Percentiles rank a stretch among this genome's conserved stretches.
phyloP scores from a whole-genome alignment of 2,113 vertebrate species.

The Eclectus roratus region DNA sequence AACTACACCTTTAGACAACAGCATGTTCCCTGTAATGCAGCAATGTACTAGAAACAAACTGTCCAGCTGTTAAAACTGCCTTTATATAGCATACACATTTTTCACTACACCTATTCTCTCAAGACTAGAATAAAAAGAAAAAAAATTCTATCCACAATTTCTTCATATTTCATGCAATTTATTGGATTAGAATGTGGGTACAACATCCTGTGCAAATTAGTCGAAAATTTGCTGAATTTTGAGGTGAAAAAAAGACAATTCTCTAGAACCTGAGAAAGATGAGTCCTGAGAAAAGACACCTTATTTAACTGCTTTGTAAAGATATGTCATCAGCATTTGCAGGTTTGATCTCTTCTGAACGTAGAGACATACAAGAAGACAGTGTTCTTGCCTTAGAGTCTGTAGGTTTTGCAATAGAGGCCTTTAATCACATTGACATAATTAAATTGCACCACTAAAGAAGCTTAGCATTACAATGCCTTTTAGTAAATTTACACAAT shows the following conservation, averaged over 20 bases:
- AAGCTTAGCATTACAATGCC: constrained; percentile 14
- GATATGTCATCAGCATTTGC: constrained; percentile 38
- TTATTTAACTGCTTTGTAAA: background rate
- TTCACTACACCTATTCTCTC: background rate
- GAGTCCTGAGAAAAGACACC: background rate
- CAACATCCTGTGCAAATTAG: background rate
- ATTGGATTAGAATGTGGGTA: background rate
- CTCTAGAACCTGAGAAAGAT: background rate
- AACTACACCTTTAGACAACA: background rate
- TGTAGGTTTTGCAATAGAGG: constrained; percentile 25
- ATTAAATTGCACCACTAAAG: constrained; percentile 49
- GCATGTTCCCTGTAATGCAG: background rate
- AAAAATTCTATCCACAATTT: background rate
- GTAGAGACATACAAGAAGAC: background rate
- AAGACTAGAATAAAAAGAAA: background rate
- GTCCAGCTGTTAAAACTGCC: background rate
- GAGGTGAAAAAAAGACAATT: constrained; percentile 23
- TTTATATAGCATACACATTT: background rate
- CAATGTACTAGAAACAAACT: background rate
- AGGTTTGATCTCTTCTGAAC: constrained; percentile 49
- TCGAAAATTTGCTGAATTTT: constrained; percentile 15
- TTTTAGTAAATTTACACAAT: constrained; percentile 28
- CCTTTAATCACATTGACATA: constrained; percentile 1
- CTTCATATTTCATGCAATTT: background rate
- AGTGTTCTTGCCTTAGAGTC: constrained; percentile 22